Conservation (phyloP, 1,140 invertebrate species). For the Hesperophylax magnus region DNA sequence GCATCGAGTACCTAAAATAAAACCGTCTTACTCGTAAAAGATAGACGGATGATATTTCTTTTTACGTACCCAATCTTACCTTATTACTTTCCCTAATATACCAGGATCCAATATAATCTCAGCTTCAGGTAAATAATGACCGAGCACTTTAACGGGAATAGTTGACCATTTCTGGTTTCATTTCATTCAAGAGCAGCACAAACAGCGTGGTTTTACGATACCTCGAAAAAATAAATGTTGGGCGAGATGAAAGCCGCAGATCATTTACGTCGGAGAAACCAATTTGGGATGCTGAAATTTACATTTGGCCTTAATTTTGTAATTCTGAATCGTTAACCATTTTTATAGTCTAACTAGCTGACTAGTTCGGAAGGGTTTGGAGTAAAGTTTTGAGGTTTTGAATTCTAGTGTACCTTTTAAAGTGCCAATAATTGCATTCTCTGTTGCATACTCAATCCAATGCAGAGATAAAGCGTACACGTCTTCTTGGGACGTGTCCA, state of each 20-base stretch:
- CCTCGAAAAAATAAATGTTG: constrained; percentile 42
- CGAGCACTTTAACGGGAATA: neutral
- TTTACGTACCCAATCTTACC: no score
- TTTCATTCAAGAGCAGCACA: constrained; percentile 12
- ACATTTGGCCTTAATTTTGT: neutral
- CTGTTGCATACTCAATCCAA: no score
- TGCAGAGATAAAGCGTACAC: no score
- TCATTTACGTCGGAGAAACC: constrained; percentile 4
- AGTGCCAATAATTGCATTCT: no score
- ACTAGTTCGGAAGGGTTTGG: no score
- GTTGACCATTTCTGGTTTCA: constrained; percentile 19
- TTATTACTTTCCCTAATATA: neutral
- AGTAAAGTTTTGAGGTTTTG: no score
- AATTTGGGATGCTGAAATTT: neutral
- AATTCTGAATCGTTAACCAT: neutral
- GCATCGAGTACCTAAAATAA: no score
- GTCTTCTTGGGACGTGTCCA: no score
- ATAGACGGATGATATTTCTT: no score
- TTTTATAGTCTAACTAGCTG: neutral
- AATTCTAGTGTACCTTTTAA: no score
- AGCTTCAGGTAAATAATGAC: neutral
- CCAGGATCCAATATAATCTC: neutral
- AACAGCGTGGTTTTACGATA: constrained; percentile 41
- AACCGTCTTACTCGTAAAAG: no score
- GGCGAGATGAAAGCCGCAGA: constrained; percentile 47